A percentile compares a stretch with the other conserved stretches of the same genome.
These are phyloP conservation scores for Acipenser transmontanus DNA, from an alignment of 2,797 vertebrate genomes.

Conservation along the genomic window DNA sequence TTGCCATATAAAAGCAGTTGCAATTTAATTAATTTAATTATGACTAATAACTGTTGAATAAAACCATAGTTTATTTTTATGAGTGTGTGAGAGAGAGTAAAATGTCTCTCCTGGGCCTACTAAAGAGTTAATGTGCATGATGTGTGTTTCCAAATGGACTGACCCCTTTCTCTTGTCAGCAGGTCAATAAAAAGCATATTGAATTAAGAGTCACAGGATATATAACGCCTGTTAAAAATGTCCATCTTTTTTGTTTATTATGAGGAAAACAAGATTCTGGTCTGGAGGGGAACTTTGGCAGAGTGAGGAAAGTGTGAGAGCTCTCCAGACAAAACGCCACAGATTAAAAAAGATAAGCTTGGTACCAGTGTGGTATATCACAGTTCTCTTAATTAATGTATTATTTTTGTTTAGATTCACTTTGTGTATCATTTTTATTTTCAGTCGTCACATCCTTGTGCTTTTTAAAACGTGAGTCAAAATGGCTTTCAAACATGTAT, in stretches of 20 bases:
- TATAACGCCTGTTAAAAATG: slow-evolving; percentile 25
- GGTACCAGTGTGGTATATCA: no score
- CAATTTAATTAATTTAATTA: neutral
- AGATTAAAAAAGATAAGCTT: slow-evolving; percentile 2
- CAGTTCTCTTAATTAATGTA: no score
- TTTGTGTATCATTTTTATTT: no score
- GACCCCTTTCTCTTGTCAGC: slow-evolving; percentile 19
- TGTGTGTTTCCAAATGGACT: neutral
- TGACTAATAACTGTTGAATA: neutral
- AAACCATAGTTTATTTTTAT: neutral
- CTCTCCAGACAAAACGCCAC: slow-evolving; percentile 1
- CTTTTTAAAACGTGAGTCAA: no score
- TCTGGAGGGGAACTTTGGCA: slow-evolving; percentile 8
- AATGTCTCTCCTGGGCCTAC: slow-evolving; percentile 6
- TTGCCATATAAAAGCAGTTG: no score
- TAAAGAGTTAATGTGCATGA: slow-evolving; percentile 12
- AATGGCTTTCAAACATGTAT: no score
- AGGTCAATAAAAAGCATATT: slow-evolving; percentile 31
- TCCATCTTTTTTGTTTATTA: slow-evolving; percentile 11
- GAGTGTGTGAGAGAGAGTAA: neutral
- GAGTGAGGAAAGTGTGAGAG: slow-evolving; percentile 5
- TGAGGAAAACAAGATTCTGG: slow-evolving; percentile 16
- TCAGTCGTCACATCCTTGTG: no score
- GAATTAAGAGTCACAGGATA: slow-evolving; percentile 50
- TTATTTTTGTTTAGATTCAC: no score